These are phyloP conservation scores for Coenonympha arcania DNA, from an alignment of 2,888 invertebrate genomes.

Conservation along the genomic window DNA sequence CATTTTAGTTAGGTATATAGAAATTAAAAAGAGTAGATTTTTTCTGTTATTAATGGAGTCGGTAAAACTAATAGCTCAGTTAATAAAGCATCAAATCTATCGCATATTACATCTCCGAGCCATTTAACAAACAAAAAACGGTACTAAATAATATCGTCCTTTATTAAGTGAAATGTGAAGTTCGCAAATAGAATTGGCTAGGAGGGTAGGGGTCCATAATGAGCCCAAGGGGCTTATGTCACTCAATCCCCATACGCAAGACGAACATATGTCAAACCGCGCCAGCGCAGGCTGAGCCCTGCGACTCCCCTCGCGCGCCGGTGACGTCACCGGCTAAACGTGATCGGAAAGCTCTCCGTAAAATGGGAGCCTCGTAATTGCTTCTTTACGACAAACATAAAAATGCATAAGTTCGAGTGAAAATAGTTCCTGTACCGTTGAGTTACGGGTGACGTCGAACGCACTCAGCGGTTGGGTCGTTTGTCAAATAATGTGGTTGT, in stretches of 20 bases:
- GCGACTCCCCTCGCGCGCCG: constrained; percentile 24
- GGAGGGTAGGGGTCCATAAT: constrained; percentile 56
- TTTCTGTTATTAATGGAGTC: not conserved
- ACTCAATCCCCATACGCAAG: constrained; percentile 60
- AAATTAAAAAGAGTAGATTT: too few relatives aligned
- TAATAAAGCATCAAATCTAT: constrained; percentile 11
- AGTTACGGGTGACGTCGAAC: constrained; percentile 21
- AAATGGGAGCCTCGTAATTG: constrained; percentile 51
- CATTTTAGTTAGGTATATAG: too few relatives aligned
- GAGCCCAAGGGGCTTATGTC: constrained; percentile 66
- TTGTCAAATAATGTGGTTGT: constrained; percentile 44
- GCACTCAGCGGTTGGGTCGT: constrained; percentile 24
- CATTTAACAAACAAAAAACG: constrained; percentile 32
- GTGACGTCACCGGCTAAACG: constrained; percentile 15
- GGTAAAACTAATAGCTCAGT: not conserved
- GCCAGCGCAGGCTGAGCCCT: constrained; percentile 32
- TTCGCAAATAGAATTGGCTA: constrained; percentile 58
- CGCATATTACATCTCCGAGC: constrained; percentile 18
- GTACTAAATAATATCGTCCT: constrained; percentile 34
- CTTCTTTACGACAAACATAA: constrained; percentile 47
- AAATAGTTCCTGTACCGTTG: constrained; percentile 32
- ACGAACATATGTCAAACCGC: constrained; percentile 64
- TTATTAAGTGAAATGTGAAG: constrained; percentile 51
- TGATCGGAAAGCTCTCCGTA: constrained; percentile 35
- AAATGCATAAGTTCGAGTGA: constrained; percentile 32